Conservation (phyloP, 2,888 invertebrate species). For the Hololepta plana region DNA sequence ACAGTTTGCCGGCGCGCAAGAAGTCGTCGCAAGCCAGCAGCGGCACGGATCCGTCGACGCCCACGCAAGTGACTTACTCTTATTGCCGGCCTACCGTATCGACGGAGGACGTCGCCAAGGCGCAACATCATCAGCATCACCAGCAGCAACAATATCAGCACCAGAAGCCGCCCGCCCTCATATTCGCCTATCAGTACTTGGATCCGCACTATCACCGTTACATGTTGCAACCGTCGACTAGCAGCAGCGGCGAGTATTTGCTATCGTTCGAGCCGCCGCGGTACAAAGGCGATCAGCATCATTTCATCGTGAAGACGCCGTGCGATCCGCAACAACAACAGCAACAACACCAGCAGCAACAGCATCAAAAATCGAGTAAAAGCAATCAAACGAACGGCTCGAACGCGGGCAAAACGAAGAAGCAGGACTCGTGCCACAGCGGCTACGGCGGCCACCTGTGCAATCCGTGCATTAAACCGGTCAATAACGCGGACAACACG, state of each 20-base stretch:
- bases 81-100: slow-evolving; percentile 66
- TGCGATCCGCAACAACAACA: slow-evolving; percentile 29
- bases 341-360: slow-evolving; percentile 17
- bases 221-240: slow-evolving; percentile 44
- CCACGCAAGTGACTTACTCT: slow-evolving; percentile 28
- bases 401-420: slow-evolving; percentile 15
- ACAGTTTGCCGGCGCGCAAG: slow-evolving; percentile 70
- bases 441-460: slow-evolving; percentile 39
- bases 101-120: slow-evolving; percentile 60
- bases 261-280: slow-evolving; percentile 51
- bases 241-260: slow-evolving; percentile 52
- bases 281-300: slow-evolving; percentile 40
- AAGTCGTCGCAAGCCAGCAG: slow-evolving; percentile 30
- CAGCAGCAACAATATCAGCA: slow-evolving; percentile 18
- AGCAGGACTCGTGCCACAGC: slow-evolving; percentile 17
- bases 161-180: slow-evolving; percentile 20
- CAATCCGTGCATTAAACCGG: slow-evolving; percentile 50
- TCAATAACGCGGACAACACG: slow-evolving; percentile 46
- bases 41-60: slow-evolving; percentile 28
- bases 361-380: slow-evolving; percentile 15
- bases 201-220: slow-evolving; percentile 58
- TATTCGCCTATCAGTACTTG: slow-evolving; percentile 36
- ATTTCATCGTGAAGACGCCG: slow-evolving; percentile 44
- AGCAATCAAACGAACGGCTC: slow-evolving; percentile 15
- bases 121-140: slow-evolving; percentile 22